Evolutionary conservation across 1,140 invertebrate genomes (phyloP).

Genomic region (Macrocentrus cingulum): DNA sequence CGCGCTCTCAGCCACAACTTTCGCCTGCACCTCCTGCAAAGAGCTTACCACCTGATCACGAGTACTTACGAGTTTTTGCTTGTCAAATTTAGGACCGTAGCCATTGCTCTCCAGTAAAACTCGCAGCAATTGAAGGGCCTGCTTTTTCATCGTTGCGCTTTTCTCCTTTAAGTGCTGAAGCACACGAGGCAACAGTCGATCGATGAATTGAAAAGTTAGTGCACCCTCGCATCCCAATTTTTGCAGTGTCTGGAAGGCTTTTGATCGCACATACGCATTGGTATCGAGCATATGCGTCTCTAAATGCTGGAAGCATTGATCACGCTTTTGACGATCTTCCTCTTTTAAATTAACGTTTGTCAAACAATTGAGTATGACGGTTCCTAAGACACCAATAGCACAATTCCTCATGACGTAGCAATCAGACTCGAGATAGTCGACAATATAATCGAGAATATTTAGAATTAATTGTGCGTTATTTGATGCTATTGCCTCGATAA

Average conservation of each 20-base stretch:
- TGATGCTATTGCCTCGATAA: conserved; percentile 71
- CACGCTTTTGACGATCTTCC: conserved; percentile 66
- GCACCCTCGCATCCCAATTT: conserved; percentile 71
- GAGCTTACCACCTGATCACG: conserved; percentile 62
- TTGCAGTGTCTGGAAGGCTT: conserved; percentile 77
- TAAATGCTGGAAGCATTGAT: conserved; percentile 73
- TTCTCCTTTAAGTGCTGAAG: conserved; percentile 76
- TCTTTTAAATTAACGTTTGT: conserved; percentile 70
- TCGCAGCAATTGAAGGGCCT: conserved; percentile 75
- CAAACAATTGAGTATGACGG: conserved; percentile 70
- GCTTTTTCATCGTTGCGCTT: conserved; percentile 75
- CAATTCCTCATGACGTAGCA: conserved; percentile 80
- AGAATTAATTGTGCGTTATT: conserved; percentile 67
- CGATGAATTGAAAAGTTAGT: conserved; percentile 70
- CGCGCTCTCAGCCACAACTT: conserved; percentile 52
- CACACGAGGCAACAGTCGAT: conserved; percentile 65
- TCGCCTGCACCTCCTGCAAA: conserved; percentile 62
- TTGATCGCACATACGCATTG: conserved; percentile 81
- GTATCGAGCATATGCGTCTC: conserved; percentile 81
- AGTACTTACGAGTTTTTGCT: conserved; percentile 62
- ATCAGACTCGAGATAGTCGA: conserved; percentile 65
- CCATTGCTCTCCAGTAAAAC: conserved; percentile 78
- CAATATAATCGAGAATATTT: conserved; percentile 63
- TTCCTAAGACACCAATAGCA: conserved; percentile 76
- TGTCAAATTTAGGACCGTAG: conserved; percentile 67